Percentiles rank a stretch among this genome's conserved stretches.
Evolutionary conservation across 2,888 invertebrate species (phyloP).

Genomic region (Adelognathus sp.): DNA sequence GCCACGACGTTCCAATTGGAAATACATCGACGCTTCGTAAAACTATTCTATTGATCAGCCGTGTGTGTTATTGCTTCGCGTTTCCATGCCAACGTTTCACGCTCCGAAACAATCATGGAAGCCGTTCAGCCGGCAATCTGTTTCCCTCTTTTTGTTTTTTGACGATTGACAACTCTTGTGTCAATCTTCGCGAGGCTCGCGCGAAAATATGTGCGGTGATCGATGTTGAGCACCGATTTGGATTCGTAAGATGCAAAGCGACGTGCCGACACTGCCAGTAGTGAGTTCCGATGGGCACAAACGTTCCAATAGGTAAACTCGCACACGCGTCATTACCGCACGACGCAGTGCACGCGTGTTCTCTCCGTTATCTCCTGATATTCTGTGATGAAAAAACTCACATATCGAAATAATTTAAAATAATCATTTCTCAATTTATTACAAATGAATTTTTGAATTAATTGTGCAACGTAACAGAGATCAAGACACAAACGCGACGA

Average conservation of each 20-base stretch:
- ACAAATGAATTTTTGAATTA: conserved; percentile 6
- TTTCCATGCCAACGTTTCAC: conserved; percentile 70
- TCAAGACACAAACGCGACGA: conserved; percentile 66
- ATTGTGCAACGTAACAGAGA: conserved; percentile 61
- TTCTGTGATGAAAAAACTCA: neutral
- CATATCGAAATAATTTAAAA: too few species aligned
- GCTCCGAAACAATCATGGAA: conserved; percentile 75
- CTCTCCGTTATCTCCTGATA: neutral
- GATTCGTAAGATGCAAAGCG: conserved; percentile 77
- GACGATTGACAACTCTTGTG: conserved; percentile 29
- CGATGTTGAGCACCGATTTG: neutral
- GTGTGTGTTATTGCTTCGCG: conserved; percentile 60
- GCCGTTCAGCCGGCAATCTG: conserved; percentile 66
- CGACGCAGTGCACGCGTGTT: neutral
- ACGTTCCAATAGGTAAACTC: conserved; percentile 72
- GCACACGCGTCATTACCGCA: conserved; percentile 39
- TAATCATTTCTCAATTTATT: conserved; percentile 55
- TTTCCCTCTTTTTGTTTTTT: conserved; percentile 53
- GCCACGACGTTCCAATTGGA: conserved; percentile 28
- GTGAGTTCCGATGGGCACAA: conserved; percentile 73
- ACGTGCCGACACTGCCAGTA: conserved; percentile 75
- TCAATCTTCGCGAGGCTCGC: neutral
- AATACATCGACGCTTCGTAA: conserved; percentile 36
- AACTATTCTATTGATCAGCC: conserved; percentile 53
- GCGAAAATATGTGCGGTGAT: conserved; percentile 57